These are phyloP conservation scores for Henricia sp. DNA, from an alignment of 53 echinoderm and acorn worm genomes.

Conservation along the genomic window DNA sequence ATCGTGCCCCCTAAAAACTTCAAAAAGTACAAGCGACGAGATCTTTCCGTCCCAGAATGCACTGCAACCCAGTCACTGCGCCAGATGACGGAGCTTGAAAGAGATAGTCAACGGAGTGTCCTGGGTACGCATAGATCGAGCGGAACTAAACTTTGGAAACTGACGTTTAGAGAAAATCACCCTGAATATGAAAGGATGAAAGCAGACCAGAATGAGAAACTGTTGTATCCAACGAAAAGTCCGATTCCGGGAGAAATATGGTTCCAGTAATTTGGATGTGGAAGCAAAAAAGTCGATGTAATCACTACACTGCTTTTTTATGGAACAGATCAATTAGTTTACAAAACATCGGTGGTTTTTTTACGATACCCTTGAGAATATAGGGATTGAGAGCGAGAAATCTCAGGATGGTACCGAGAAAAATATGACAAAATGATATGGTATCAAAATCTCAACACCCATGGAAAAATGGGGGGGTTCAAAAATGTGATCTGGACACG, in stretches of 20 bases:
- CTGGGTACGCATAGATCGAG: constrained; percentile 75
- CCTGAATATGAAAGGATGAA: constrained; percentile 77
- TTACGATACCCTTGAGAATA: too few species aligned
- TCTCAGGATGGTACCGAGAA: too few species aligned
- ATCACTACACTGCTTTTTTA: too few species aligned
- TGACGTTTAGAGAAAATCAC: constrained; percentile 86
- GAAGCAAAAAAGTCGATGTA: too few species aligned
- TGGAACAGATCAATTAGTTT: too few species aligned
- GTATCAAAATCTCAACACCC: too few species aligned
- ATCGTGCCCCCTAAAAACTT: constrained; percentile 75
- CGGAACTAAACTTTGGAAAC: constrained; percentile 87
- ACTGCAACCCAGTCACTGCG: constrained; percentile 74
- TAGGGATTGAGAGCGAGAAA: too few species aligned
- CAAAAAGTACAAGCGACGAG: constrained; percentile 66
- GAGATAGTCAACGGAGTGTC: constrained; percentile 76
- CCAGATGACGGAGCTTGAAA: constrained; percentile 75
- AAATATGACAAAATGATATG: too few species aligned
- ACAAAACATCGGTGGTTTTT: too few species aligned
- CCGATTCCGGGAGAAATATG: constrained; percentile 45
- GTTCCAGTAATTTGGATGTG: constrained; percentile 23
- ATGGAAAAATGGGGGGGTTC: too few species aligned
- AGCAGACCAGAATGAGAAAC: constrained; percentile 42
- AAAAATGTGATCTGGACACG: too few species aligned
- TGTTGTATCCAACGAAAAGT: neutral
- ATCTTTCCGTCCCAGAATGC: constrained; percentile 40